phyloP scores from a whole-genome alignment of 1,140 invertebrate species.

The Calycopis cecrops region DNA sequence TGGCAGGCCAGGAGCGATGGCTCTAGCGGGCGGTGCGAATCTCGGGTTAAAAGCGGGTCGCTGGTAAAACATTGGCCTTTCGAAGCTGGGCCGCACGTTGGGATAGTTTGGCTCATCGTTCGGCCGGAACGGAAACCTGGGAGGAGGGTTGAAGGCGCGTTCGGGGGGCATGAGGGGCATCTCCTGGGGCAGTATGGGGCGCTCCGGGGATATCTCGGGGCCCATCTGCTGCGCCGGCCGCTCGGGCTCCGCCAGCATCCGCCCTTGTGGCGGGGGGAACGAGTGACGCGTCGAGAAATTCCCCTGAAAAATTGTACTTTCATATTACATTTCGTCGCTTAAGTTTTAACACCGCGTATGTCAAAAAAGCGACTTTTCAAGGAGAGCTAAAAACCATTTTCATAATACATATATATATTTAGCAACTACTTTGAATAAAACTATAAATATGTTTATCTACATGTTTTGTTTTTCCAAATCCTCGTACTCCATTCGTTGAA shows the following conservation, averaged over 20 bases:
- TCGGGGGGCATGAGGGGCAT: slow-evolving; percentile 7
- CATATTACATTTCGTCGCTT: too few species aligned
- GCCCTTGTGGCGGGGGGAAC: slow-evolving; percentile 44
- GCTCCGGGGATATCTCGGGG: slow-evolving; percentile 28
- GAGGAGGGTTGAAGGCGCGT: slow-evolving; percentile 25
- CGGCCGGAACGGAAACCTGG: slow-evolving; percentile 32
- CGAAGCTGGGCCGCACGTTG: slow-evolving; percentile 32
- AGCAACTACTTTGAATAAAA: neutral
- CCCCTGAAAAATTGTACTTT: slow-evolving; percentile 29
- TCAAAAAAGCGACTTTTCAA: too few species aligned
- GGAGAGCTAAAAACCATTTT: too few species aligned
- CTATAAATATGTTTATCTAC: too few species aligned
- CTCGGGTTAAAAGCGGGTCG: slow-evolving; percentile 27
- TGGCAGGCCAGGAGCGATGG: slow-evolving; percentile 39
- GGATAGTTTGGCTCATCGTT: slow-evolving; percentile 22
- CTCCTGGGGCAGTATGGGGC: slow-evolving; percentile 22
- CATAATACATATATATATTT: too few species aligned
- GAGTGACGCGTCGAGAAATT: slow-evolving; percentile 45
- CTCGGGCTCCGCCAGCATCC: neutral
- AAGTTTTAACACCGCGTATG: too few species aligned
- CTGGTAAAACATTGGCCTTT: slow-evolving; percentile 38
- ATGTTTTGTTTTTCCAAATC: too few species aligned
- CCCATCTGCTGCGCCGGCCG: slow-evolving; percentile 26
- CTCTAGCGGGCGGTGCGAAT: slow-evolving; percentile 31
- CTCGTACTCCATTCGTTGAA: too few species aligned